These are phyloP conservation scores for Synodontis membranacea DNA, from an alignment of 2,113 vertebrate species.

Conservation along the genomic window DNA sequence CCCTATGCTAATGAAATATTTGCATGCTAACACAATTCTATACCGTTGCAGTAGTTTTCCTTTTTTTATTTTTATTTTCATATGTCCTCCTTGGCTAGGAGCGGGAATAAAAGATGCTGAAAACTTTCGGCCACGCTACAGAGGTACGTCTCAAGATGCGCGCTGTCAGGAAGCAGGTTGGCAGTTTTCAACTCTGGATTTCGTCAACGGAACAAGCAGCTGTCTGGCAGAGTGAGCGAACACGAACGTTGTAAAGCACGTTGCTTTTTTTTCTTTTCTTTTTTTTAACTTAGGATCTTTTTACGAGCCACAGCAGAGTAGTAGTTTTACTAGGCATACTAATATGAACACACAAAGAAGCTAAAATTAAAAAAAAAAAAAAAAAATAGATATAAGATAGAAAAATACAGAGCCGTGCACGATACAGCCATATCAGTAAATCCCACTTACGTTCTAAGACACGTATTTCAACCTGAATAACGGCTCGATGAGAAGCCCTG, in stretches of 20 bases:
- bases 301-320: neutral
- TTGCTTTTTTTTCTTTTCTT: neutral
- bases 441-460: neutral
- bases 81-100: too few relatives aligned
- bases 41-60: neutral
- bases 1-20: neutral
- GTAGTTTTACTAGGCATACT: neutral
- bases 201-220: neutral
- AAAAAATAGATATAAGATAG: too few relatives aligned
- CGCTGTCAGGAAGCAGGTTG: neutral
- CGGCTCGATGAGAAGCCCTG: neutral
- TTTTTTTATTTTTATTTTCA: neutral
- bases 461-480: neutral
- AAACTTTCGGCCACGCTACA: neutral
- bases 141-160: neutral
- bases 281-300: neutral
- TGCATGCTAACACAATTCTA: neutral
- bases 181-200: neutral
- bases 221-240: neutral
- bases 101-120: neutral
- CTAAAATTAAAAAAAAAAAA: too few relatives aligned
- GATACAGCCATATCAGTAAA: neutral
- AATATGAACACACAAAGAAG: neutral
- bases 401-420: neutral
- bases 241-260: neutral